Base-by-base conservation (phyloP, 2,888 invertebrate species). In the Hirtodrosophila histrioides region DNA sequence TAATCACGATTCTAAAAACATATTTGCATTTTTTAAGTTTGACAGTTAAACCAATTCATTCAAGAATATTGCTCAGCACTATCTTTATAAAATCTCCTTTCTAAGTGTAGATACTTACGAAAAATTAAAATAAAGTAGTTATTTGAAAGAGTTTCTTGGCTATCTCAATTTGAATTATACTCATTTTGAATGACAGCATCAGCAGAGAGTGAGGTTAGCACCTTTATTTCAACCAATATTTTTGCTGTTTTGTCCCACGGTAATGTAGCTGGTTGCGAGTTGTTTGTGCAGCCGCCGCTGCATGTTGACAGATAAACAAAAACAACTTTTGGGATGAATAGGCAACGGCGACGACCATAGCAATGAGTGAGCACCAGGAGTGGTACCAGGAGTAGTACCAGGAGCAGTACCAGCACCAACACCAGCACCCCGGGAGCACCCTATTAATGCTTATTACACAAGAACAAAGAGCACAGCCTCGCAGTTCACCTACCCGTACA, bases 291-390 rank as follows among this genome's bases (percentile, higher is more conserved):
- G 73, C 68, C 73, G 73, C 71, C 58, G 44, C 45, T 85, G 80
- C 79, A 86, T 86, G 86, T 88, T 82, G 82, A 87, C 86, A 87
- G 83, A 87, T 87, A 82, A 86, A 83, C 86, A 82, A 86, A 82
- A 86, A 83, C 86, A 87, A 87, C 86, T 66, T 85, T 81, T 46
- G 69, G 61, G 62, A 68, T 78, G 83, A 85, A 85, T 87, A 78
- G 76, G 61, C 45, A 78, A 69, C 46, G 45, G 51, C 37, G 51
- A 39, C 40, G 33, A 39, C n/a, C 44, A 75, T 45, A 56, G 60
- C 63, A 67, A 54, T 49, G 66, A 27, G 27, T 27, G 27, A 27
- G 27, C 27, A 27, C 27, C 3, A n/a, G 17, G 2, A 2, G 17
- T 17, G 50, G 23, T 40, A 40, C 41, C 40, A n/a, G 17, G 2